These are phyloP conservation scores for Morbakka virulenta DNA, from an alignment of 30 jellyfish, hydroid and myxozoan species.

Conservation along the genomic window DNA sequence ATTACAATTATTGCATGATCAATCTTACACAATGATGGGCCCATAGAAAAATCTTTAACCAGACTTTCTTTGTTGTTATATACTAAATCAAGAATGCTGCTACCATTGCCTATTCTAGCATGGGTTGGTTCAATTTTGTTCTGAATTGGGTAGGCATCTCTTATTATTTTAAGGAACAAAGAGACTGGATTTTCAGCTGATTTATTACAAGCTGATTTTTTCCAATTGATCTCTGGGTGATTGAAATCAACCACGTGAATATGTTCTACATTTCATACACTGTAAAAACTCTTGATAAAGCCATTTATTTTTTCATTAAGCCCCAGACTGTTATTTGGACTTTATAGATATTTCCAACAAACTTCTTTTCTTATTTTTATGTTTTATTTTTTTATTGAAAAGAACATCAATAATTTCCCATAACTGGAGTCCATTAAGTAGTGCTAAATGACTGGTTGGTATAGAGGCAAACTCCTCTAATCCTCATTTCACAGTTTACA, in stretches of 20 bases:
- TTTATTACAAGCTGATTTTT: background rate
- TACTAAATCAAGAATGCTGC: constrained; percentile 5
- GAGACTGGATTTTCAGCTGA: constrained; percentile 18
- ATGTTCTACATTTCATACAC: background rate
- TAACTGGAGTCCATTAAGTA: constrained; percentile 6
- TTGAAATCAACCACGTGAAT: background rate
- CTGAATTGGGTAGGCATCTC: constrained; percentile 6
- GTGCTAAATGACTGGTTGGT: constrained; percentile 5
- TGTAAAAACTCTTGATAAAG: background rate
- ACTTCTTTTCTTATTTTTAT: background rate
- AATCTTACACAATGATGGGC: constrained; percentile 31
- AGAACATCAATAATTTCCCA: background rate
- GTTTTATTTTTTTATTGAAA: background rate
- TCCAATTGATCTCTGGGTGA: constrained; percentile 8
- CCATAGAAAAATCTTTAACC: constrained; percentile 8
- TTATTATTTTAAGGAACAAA: background rate
- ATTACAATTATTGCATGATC: constrained; percentile 23
- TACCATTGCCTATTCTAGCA: constrained; percentile 12
- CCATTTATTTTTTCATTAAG: background rate
- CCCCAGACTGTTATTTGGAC: constrained; percentile 4
- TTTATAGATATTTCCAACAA: constrained; percentile 2
- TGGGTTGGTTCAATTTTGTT: background rate
- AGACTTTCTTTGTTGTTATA: constrained; percentile 12
- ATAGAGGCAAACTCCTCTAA: constrained; percentile 10
- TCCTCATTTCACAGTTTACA: background rate